A percentile compares a stretch with the other conserved stretches of the same genome.
These are phyloP conservation scores for Chelidonichthys spinosus DNA, from an alignment of 2,797 vertebrate genomes.

Conservation along the genomic window DNA sequence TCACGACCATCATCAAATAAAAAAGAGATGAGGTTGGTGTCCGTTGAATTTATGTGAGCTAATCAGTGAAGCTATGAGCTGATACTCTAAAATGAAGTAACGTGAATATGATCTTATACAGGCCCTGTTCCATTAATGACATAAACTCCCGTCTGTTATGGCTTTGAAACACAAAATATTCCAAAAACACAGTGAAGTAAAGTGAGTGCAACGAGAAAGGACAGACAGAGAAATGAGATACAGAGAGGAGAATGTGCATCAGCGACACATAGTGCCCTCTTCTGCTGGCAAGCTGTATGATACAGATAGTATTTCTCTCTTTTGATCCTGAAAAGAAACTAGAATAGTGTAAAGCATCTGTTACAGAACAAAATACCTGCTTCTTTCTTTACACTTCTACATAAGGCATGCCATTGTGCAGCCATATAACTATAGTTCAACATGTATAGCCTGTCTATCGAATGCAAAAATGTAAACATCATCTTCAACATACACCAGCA, in stretches of 20 bases:
- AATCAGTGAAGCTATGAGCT: background rate
- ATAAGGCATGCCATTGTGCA: conserved; percentile 12
- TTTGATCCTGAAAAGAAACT: conserved; percentile 58
- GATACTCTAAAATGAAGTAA: too few species aligned
- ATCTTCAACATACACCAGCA: conserved; percentile 5
- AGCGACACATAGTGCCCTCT: conserved; percentile 87
- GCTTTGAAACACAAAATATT: conserved; percentile 51
- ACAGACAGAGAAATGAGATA: conserved; percentile 37
- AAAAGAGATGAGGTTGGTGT: background rate
- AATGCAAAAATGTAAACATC: conserved; percentile 23
- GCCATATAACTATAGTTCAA: conserved; percentile 25
- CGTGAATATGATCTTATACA: conserved; percentile 12
- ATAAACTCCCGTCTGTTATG: conserved; percentile 32
- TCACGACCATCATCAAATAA: conserved; percentile 1
- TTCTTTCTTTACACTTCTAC: conserved; percentile 16
- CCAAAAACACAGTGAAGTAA: conserved; percentile 34
- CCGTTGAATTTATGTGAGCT: background rate
- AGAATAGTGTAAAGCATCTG: conserved; percentile 32
- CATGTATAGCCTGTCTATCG: background rate
- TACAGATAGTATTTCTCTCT: conserved; percentile 36
- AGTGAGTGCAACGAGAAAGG: conserved; percentile 39
- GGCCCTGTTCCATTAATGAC: conserved; percentile 3
- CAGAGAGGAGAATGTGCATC: conserved; percentile 45
- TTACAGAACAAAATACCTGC: conserved; percentile 22
- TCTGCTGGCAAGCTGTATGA: conserved; percentile 80